Evolutionary conservation across 2,797 vertebrate species (phyloP).

Genomic region (Acanthis flammea): DNA sequence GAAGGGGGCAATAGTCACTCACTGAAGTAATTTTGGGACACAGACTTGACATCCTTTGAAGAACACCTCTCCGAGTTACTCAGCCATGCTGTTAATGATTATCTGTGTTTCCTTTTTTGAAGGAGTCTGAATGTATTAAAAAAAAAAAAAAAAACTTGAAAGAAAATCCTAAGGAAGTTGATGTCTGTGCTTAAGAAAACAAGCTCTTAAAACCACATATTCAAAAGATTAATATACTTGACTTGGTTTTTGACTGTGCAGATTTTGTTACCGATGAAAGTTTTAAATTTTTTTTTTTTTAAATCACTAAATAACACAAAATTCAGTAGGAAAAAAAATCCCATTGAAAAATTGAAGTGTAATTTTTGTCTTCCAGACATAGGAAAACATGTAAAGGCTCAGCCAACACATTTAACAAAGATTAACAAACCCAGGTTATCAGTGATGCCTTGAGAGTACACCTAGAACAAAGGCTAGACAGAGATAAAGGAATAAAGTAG

Average conservation of each 20-base stretch:
- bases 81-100: neutral
- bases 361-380: neutral
- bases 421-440: neutral
- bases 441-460: neutral
- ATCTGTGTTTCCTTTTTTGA: neutral
- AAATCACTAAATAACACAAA: neutral
- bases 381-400: neutral
- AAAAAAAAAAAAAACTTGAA: neutral
- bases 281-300: too few relatives aligned
- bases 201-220: neutral
- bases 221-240: neutral
- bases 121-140: neutral
- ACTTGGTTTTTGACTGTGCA: neutral
- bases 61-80: neutral
- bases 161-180: neutral
- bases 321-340: neutral
- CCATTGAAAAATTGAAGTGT: neutral
- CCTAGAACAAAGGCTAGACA: neutral
- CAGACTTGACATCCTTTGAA: accelerated
- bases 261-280: neutral
- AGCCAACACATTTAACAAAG: neutral
- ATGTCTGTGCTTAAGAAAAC: neutral
- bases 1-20: constrained; percentile 27
- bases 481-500: neutral
- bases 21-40: neutral